Evolutionary conservation across 53 echinoderm and acorn worm genomes (phyloP).

Genomic region (Arbacia lixula): DNA sequence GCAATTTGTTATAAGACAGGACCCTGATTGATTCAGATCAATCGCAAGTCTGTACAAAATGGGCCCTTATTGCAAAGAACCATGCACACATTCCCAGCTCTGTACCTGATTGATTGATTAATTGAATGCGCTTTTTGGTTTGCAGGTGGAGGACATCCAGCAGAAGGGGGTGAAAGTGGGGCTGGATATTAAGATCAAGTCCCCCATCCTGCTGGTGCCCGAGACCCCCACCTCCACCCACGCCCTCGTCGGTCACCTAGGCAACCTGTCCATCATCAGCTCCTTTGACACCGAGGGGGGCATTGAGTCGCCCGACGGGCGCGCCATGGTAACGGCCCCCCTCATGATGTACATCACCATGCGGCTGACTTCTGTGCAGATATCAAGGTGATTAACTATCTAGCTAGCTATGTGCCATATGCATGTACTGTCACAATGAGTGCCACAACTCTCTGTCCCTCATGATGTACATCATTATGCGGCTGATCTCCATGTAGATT

Average conservation of each 20-base stretch:
- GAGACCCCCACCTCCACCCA: conserved; percentile 76
- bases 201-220: conserved; percentile 88
- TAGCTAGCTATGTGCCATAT: no score
- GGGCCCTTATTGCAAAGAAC: no score
- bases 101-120: neutral
- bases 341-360: conserved; percentile 76
- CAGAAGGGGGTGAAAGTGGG: conserved; percentile 75
- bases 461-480: no score
- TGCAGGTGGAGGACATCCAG: conserved; percentile 83
- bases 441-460: no score
- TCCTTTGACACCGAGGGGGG: conserved; percentile 65
- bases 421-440: no score
- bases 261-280: conserved; percentile 83
- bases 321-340: conserved; percentile 32
- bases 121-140: neutral
- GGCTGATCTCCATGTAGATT: no score
- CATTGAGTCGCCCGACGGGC: conserved; percentile 44
- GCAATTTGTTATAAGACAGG: no score
- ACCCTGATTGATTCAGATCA: no score
- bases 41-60: no score
- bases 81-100: no score
- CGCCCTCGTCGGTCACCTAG: conserved; percentile 87
- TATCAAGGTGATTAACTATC: conserved; percentile 74
- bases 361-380: conserved; percentile 75
- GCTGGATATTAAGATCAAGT: conserved; percentile 86